Evolutionary conservation across 1,140 invertebrate species (phyloP).

Genomic region (Cecropterus lyciades): DNA sequence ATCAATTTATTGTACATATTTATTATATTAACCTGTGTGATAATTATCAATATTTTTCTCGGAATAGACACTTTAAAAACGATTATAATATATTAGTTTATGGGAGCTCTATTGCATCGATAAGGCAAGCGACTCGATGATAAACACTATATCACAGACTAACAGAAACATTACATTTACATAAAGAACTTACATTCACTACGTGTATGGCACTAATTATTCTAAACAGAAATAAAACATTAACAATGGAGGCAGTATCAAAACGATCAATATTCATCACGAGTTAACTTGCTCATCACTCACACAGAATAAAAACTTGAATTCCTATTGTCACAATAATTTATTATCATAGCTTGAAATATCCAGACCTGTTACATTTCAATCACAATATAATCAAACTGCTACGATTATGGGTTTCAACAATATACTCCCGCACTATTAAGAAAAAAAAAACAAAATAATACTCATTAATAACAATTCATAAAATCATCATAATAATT

Average conservation of each 20-base stretch:
- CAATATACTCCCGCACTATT: slow-evolving; percentile 64
- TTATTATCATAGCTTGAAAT: slow-evolving; percentile 21
- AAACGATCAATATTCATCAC: slow-evolving; percentile 31
- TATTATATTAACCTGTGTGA: slow-evolving; percentile 4
- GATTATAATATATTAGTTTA: slow-evolving; percentile 11
- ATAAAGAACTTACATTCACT: slow-evolving; percentile 69
- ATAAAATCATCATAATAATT: slow-evolving; percentile 63
- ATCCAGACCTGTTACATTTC: slow-evolving; percentile 44
- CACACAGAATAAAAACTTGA: slow-evolving; percentile 24
- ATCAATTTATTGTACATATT: slow-evolving; percentile 28
- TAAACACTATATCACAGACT: slow-evolving; percentile 80
- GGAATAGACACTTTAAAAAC: background rate
- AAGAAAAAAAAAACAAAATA: slow-evolving; percentile 61
- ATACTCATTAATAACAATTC: slow-evolving; percentile 73
- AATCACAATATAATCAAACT: slow-evolving; percentile 63
- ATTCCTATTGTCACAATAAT: slow-evolving; percentile 32
- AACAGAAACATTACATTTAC: slow-evolving; percentile 69
- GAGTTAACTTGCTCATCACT: slow-evolving; percentile 39
- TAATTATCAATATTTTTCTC: slow-evolving; percentile 5
- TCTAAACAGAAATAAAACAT: slow-evolving; percentile 63
- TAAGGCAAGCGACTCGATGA: slow-evolving; percentile 71
- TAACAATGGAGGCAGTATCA: slow-evolving; percentile 51
- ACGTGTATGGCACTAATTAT: slow-evolving; percentile 78
- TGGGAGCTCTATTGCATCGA: slow-evolving; percentile 43
- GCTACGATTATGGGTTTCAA: slow-evolving; percentile 66